Conservation (phyloP, 2,113 vertebrate genomes). For the Ailurus styani region DNA sequence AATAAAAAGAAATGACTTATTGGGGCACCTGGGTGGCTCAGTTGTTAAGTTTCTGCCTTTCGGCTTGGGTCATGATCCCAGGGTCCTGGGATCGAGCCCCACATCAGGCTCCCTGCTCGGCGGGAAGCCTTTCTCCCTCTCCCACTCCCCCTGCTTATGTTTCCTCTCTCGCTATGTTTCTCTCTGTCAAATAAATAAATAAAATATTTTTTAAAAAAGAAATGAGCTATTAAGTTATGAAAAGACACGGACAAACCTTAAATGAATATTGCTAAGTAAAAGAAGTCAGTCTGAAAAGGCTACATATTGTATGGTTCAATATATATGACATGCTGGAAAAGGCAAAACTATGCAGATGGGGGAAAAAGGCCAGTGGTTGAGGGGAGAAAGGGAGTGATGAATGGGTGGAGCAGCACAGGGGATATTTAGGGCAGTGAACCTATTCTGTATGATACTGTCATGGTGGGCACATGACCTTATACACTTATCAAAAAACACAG, state of each 20-base stretch:
- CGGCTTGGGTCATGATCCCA: no score
- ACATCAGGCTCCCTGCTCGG: no score
- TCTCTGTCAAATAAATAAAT: no score
- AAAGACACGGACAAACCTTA: not conserved
- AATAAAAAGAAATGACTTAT: constrained; percentile 4
- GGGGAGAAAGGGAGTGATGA: not conserved
- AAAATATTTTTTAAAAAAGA: no score
- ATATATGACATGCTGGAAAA: not conserved
- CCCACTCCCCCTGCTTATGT: no score
- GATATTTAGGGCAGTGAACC: not conserved
- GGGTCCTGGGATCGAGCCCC: no score
- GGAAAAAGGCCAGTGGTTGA: not conserved
- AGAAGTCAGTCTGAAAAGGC: not conserved
- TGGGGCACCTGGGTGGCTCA: no score
- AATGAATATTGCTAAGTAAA: not conserved
- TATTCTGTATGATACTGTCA: not conserved
- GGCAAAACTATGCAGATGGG: not conserved
- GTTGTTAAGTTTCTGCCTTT: no score
- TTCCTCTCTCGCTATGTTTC: no score
- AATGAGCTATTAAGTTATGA: not conserved
- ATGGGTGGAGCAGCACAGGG: not conserved
- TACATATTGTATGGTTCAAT: not conserved
- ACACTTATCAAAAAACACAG: not conserved
- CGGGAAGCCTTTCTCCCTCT: no score
- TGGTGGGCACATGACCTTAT: not conserved